Evolutionary conservation across 2,113 vertebrate species (phyloP).

Genomic region (Burhinus oedicnemus): DNA sequence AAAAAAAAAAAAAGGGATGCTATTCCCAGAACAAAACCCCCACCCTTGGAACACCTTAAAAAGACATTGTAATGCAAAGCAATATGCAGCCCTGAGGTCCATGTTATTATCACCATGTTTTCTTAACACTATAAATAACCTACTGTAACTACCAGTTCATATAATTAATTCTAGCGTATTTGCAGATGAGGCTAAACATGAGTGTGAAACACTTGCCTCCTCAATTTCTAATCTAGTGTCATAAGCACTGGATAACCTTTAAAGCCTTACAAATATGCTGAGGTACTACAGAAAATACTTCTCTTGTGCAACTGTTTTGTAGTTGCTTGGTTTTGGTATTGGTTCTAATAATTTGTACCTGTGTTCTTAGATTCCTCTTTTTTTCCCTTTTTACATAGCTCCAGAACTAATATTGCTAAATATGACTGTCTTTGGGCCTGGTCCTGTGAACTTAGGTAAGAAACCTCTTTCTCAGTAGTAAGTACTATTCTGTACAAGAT

Average conservation of each 20-base stretch:
- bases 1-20: not conserved
- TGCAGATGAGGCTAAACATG: not conserved
- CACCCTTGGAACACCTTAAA: not conserved
- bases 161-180: not conserved
- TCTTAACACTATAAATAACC: not conserved
- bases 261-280: not conserved
- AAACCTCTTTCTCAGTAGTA: not conserved
- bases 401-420: not conserved
- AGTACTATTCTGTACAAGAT: not conserved
- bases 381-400: not conserved
- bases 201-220: not conserved
- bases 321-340: not conserved
- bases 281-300: not conserved
- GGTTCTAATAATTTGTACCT: not conserved
- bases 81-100: not conserved
- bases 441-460: not conserved
- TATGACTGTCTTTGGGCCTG: not conserved
- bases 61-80: not conserved
- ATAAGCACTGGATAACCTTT: not conserved
- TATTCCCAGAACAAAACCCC: accelerated
- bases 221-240: not conserved
- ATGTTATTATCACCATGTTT: not conserved
- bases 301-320: not conserved
- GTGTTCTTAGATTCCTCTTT: not conserved
- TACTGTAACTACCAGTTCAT: not conserved